Conservation (phyloP, 2,888 invertebrate species). For the Selenia dentaria region DNA sequence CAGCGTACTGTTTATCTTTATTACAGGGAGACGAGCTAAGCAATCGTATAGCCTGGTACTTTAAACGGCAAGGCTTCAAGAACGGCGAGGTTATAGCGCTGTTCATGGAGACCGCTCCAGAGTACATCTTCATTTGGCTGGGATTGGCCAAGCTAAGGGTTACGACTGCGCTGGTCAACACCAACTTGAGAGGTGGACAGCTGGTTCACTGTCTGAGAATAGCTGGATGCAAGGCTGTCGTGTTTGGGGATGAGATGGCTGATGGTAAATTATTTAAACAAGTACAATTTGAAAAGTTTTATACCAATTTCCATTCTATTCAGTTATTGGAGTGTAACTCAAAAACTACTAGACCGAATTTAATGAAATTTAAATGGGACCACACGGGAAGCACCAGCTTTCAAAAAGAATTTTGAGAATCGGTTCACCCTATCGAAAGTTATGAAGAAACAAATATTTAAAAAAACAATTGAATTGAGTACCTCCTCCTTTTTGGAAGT, state of each 20-base stretch:
- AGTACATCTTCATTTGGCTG: constrained; percentile 95
- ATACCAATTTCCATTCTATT: too few species aligned
- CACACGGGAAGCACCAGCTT: too few species aligned
- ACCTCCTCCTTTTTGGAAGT: too few species aligned
- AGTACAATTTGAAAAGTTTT: too few species aligned
- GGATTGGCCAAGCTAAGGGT: constrained; percentile 94
- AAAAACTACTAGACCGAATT: too few species aligned
- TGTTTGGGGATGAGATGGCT: constrained; percentile 88
- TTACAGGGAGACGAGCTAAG: constrained; percentile 84
- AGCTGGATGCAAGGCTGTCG: constrained; percentile 90
- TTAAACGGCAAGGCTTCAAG: constrained; percentile 78
- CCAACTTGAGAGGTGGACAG: constrained; percentile 91
- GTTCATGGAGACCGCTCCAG: constrained; percentile 94
- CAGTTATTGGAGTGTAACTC: too few species aligned
- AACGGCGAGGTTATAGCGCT: constrained; percentile 94
- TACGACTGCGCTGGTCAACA: constrained; percentile 94
- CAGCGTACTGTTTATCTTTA: too few species aligned
- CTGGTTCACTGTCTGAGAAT: constrained; percentile 92
- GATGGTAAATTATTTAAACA: constrained; percentile 63
- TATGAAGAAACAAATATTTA: too few species aligned
- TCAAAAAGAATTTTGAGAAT: too few species aligned
- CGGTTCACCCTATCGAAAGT: too few species aligned
- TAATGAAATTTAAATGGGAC: too few species aligned
- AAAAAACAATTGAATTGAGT: too few species aligned
- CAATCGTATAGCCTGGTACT: constrained; percentile 83